A percentile compares a stretch with the other conserved stretches of the same genome.
Evolutionary conservation across 2,113 vertebrate genomes (phyloP).

Genomic region (Anser cygnoides): DNA sequence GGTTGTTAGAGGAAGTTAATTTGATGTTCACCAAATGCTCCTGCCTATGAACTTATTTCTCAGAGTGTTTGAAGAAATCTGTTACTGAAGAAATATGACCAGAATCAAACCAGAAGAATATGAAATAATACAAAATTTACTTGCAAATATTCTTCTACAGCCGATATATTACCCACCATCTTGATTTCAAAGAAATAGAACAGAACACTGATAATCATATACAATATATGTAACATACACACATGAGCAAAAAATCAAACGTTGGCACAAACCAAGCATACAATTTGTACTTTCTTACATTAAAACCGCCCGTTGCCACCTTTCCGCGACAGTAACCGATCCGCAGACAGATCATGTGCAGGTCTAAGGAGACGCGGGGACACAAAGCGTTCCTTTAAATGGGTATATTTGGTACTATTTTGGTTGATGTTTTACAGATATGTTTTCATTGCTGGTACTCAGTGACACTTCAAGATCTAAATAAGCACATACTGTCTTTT

Average conservation of each 20-base stretch:
- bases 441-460: conserved; percentile 4
- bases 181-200: not conserved
- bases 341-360: not conserved
- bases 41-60: not conserved
- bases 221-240: not conserved
- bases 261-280: not conserved
- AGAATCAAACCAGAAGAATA: not conserved
- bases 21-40: not conserved
- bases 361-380: not conserved
- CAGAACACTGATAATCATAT: not conserved
- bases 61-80: not conserved
- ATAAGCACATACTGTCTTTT: not conserved
- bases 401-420: not conserved
- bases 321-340: not conserved
- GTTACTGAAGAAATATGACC: not conserved
- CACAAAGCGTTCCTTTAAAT: not conserved
- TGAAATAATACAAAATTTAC: not conserved
- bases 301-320: not conserved
- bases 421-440: conserved; percentile 41
- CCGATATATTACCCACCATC: not conserved
- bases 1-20: not conserved
- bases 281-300: not conserved
- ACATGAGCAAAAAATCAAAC: not conserved
- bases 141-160: not conserved
- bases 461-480: conserved; percentile 18